These are phyloP conservation scores for Balaeniceps rex DNA, from an alignment of 2,113 vertebrate genomes.

Conservation along the genomic window DNA sequence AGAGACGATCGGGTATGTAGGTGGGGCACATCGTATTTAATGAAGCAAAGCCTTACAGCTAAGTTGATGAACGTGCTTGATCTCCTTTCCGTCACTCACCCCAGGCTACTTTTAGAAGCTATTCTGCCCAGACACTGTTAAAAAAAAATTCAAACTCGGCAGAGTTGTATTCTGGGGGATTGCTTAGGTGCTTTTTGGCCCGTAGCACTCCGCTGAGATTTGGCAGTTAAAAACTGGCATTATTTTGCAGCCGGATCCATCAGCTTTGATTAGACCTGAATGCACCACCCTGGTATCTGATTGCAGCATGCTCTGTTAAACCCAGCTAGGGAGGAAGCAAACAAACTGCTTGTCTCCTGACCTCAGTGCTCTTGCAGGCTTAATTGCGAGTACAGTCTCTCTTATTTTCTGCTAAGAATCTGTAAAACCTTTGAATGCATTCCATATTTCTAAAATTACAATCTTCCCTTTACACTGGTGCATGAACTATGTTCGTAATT, in stretches of 20 bases:
- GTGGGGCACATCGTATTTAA: not conserved
- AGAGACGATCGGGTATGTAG: rapidly evolving
- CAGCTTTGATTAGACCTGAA: not conserved
- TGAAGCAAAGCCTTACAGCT: not conserved
- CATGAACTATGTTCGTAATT: rapidly evolving
- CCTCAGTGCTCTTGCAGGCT: not conserved
- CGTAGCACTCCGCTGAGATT: not conserved
- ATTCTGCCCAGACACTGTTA: not conserved
- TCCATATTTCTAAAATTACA: not conserved
- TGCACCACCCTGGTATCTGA: not conserved
- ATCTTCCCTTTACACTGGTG: not conserved
- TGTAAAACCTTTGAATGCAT: not conserved
- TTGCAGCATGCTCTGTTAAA: not conserved
- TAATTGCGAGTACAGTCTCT: not conserved
- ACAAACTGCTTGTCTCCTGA: not conserved
- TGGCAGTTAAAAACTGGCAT: not conserved
- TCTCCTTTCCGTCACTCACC: not conserved
- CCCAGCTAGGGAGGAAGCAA: not conserved
- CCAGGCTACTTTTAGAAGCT: not conserved
- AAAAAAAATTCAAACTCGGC: not conserved
- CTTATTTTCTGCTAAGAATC: not conserved
- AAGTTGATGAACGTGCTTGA: not conserved
- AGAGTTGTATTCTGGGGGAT: not conserved
- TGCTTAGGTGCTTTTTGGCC: not conserved
- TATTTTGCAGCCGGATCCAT: not conserved